Conservation (phyloP, 2,888 invertebrate species). For the Pheosia tremula region DNA sequence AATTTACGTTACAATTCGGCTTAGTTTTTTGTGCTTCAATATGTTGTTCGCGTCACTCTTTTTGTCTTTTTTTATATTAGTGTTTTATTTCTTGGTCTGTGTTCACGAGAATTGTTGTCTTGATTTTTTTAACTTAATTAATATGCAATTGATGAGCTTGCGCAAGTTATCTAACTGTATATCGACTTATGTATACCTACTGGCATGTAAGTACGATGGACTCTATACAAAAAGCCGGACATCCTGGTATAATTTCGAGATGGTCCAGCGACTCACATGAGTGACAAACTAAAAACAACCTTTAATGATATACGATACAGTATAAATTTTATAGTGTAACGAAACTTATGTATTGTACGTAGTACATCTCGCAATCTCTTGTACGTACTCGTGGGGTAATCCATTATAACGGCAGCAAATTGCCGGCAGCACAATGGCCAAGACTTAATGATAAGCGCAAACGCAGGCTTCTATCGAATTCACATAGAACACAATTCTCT, state of each 20-base stretch:
- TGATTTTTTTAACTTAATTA: conserved; percentile 9
- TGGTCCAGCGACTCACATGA: conserved; percentile 62
- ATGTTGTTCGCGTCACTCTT: too few relatives aligned
- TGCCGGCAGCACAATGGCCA: conserved; percentile 46
- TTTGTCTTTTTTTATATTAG: too few relatives aligned
- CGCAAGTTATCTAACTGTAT: conserved; percentile 31
- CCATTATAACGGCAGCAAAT: conserved; percentile 55
- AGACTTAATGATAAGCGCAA: conserved; percentile 40
- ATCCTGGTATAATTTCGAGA: conserved; percentile 62
- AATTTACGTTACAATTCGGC: too few relatives aligned
- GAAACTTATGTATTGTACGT: conserved; percentile 26
- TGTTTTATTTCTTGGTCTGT: too few relatives aligned
- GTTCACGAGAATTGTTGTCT: too few relatives aligned
- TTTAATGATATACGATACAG: conserved; percentile 11
- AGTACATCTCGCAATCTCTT: conserved; percentile 53
- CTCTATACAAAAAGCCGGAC: conserved; percentile 57
- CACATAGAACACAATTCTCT: too few relatives aligned
- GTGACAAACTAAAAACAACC: conserved; percentile 31
- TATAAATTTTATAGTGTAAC: conserved; percentile 4
- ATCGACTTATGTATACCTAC: conserved; percentile 36
- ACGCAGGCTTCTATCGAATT: conserved; percentile 7
- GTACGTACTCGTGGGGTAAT: conserved; percentile 39
- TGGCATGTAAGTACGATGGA: not conserved
- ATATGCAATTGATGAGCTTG: not conserved
- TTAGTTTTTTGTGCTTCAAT: too few relatives aligned